phyloP scores from a whole-genome alignment of 2,888 invertebrate genomes.

The Dolichomitus sp. region DNA sequence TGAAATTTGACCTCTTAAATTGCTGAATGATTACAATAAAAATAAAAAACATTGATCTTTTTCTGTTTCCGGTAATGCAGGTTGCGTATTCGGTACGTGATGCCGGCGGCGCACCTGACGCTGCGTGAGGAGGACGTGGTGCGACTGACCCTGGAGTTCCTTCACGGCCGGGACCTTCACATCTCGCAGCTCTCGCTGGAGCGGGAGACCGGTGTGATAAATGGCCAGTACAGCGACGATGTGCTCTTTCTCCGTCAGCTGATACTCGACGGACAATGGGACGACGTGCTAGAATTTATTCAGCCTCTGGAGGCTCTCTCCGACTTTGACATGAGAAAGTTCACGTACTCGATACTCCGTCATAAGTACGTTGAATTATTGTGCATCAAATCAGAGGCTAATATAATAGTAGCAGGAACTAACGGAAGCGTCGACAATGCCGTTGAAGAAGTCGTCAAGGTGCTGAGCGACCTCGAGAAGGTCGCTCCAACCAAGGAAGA shows the following conservation, averaged over 20 bases:
- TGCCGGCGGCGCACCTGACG: conserved; percentile 94
- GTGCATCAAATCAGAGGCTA: conserved; percentile 97
- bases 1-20: not conserved
- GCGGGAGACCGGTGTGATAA: conserved; percentile 97
- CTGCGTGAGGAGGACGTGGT: conserved; percentile 96
- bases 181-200: conserved; percentile 96
- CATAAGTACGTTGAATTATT: conserved; percentile 98
- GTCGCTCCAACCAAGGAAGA: conserved; percentile 97
- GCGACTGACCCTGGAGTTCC: conserved; percentile 94
- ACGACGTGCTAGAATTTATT: conserved; percentile 98
- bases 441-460: conserved; percentile 97
- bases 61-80: conserved; percentile 71
- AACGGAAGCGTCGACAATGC: conserved; percentile 95
- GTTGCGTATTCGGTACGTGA: conserved; percentile 87
- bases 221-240: conserved; percentile 97
- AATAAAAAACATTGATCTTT: conserved; percentile 6
- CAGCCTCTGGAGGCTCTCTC: conserved; percentile 95
- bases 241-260: conserved; percentile 97
- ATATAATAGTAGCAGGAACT: conserved; percentile 90
- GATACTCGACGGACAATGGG: conserved; percentile 99
- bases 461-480: conserved; percentile 95
- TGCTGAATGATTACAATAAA: not conserved
- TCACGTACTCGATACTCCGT: conserved; percentile 95
- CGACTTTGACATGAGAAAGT: conserved; percentile 94
- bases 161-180: conserved; percentile 96